phyloP scores from a whole-genome alignment of 1,140 invertebrate species.

The Nixonia krombeini region DNA sequence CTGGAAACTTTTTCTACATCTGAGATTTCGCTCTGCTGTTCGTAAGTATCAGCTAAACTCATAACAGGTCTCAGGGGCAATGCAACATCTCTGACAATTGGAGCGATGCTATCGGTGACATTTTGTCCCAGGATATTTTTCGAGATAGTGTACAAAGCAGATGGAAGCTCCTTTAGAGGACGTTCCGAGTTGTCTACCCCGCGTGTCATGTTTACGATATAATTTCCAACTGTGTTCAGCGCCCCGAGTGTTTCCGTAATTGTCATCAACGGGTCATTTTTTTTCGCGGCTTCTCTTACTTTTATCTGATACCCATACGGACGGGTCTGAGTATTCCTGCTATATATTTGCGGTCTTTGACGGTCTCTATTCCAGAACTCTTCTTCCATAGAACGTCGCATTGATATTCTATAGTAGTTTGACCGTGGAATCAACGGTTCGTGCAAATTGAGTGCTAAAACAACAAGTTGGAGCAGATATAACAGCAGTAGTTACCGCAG shows the following conservation, averaged over 20 bases:
- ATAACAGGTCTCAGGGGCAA: slow-evolving; percentile 70
- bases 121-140: slow-evolving; percentile 85
- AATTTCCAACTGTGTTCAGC: slow-evolving; percentile 85
- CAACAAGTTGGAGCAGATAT: too few species aligned
- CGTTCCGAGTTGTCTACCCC: slow-evolving; percentile 68
- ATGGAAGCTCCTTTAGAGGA: slow-evolving; percentile 75
- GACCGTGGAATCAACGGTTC: too few species aligned
- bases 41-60: slow-evolving; percentile 53
- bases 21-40: slow-evolving; percentile 45
- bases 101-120: slow-evolving; percentile 84
- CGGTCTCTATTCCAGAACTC: slow-evolving; percentile 53
- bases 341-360: slow-evolving; percentile 42
- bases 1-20: slow-evolving; percentile 55
- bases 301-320: slow-evolving; percentile 56
- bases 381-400: too few species aligned
- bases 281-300: slow-evolving; percentile 34
- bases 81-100: slow-evolving; percentile 78
- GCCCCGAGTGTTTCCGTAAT: slow-evolving; percentile 78
- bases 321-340: slow-evolving; percentile 55
- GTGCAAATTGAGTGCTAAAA: too few species aligned
- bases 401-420: too few species aligned
- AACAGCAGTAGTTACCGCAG: too few species aligned
- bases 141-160: slow-evolving; percentile 83
- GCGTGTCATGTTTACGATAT: slow-evolving; percentile 84
- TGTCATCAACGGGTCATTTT: slow-evolving; percentile 64